Base-by-base conservation (phyloP, 2,797 vertebrate genomes). In the Aratinga solstitialis region DNA sequence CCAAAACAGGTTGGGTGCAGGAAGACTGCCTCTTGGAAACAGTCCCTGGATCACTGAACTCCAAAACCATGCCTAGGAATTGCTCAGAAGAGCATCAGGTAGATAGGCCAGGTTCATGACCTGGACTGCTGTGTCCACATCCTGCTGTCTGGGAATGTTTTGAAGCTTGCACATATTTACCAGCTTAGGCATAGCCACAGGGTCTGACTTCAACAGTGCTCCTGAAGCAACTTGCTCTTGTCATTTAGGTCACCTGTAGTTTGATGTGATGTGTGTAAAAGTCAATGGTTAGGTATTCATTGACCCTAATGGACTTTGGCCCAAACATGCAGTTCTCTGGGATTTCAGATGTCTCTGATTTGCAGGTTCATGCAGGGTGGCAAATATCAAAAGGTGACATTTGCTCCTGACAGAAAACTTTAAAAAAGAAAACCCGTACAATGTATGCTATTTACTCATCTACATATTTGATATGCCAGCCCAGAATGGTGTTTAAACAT, bases 241-340 rank as follows among this genome's bases (percentile, higher is more conserved):
- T 54, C 8, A 5, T 67, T 90, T 68, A 80, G 40, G 81, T 89
- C 40, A 90, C 24, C 18, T 54, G 16, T 23, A 12, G 16, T 78
- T 91, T 88, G 63, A 80, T 61, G 38, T 38, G 17, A 71, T 93
- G 43, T 34, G 36, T 50, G n/a, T 69, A 77, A 79, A 87, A 94
- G 63, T 80, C 65, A 61, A 12, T 59, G 51, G 42, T 67, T 81
- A 63, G 30, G n/a, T 13, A 40, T 26, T 75, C 40, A 20, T 68
- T 94, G 84, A 94, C 54, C 89, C 40, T 10, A 48, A 13, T 38
- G 63, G 59, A 94, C 77, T 90, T 91, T 67, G 59, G 38, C 53
- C 42, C 62, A 86, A 84, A 65, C 4, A 9, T 43, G 72, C 1
- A 2, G 26, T 43, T 61, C 26, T 67, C 58, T 76, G 68, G 27